These are phyloP conservation scores for Drosophila virilis DNA, from an alignment of 1,140 invertebrate genomes.

Conservation along the genomic window DNA sequence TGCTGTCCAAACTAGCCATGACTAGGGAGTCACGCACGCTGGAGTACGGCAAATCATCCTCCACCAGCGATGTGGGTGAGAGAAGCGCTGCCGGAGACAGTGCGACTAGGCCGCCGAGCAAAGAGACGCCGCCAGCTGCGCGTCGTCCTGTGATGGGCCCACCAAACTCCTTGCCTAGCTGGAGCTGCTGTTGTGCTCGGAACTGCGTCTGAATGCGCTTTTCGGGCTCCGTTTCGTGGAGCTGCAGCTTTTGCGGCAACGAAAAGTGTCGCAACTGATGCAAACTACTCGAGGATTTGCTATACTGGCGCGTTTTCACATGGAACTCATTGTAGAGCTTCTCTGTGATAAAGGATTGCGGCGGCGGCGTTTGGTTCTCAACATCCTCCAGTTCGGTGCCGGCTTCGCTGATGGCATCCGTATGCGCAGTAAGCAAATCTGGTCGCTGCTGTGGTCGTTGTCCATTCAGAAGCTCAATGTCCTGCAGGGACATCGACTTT, in stretches of 20 bases:
- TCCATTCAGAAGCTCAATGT: conserved; percentile 74
- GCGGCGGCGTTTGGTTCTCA: conserved; percentile 77
- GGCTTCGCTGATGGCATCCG: conserved; percentile 75
- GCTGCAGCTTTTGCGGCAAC: conserved; percentile 77
- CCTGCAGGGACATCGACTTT: conserved; percentile 80
- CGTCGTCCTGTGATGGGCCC: conserved; percentile 66
- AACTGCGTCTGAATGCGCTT: conserved; percentile 59
- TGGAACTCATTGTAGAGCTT: conserved; percentile 87
- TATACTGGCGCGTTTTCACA: conserved; percentile 86
- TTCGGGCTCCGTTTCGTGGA: conserved; percentile 68
- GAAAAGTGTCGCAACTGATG: conserved; percentile 84
- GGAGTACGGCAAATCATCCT: conserved; percentile 81
- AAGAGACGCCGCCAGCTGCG: conserved; percentile 74
- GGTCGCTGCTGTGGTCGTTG: conserved; percentile 62
- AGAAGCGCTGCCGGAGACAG: conserved; percentile 39
- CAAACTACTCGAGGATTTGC: conserved; percentile 87
- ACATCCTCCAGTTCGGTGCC: conserved; percentile 77
- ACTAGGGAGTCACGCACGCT: conserved; percentile 81
- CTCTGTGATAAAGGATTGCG: conserved; percentile 87
- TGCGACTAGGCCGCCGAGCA: conserved; percentile 56
- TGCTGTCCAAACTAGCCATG: conserved; percentile 54
- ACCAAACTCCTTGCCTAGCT: conserved; percentile 39
- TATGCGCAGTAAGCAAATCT: conserved; percentile 65
- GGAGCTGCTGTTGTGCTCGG: conserved; percentile 47
- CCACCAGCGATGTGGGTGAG: conserved; percentile 61